Evolutionary conservation across 2,113 vertebrate genomes (phyloP).

Genomic region (Aldabrachelys gigantea): DNA sequence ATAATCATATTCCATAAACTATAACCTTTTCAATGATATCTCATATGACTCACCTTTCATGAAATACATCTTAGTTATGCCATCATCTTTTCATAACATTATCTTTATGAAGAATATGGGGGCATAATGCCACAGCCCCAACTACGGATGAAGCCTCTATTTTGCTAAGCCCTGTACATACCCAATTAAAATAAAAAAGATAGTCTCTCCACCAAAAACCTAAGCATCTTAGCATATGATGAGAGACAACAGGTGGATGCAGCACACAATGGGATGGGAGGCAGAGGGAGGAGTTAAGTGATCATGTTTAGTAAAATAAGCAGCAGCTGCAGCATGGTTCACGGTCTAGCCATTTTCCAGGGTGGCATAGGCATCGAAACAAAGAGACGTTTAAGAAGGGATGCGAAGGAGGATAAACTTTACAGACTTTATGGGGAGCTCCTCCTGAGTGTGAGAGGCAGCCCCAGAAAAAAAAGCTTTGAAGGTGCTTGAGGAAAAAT

Average conservation of each 20-base stretch:
- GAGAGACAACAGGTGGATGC: not conserved
- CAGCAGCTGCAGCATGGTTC: not conserved
- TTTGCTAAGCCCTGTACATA: not conserved
- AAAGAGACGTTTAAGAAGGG: not conserved
- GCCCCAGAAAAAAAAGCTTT: not conserved
- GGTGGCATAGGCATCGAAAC: not conserved
- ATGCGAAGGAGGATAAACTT: rapidly evolving
- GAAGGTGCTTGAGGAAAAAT: not conserved
- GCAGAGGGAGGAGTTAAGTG: not conserved
- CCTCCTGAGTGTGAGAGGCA: not conserved
- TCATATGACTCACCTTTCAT: too few species aligned
- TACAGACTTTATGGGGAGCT: not conserved
- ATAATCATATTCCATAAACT: too few species aligned
- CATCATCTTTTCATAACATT: too few species aligned
- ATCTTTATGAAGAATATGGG: too few species aligned
- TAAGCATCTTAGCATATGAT: not conserved
- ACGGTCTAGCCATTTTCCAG: not conserved
- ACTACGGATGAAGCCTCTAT: not conserved
- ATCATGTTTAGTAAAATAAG: not conserved
- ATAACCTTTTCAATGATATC: too few species aligned
- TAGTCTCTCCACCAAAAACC: not conserved
- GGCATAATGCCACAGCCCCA: not conserved
- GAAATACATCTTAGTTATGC: too few species aligned
- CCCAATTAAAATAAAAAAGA: not conserved
- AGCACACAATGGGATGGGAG: not conserved